phyloP scores from a whole-genome alignment of 2,113 vertebrate species.

The Ammodytes dubius region DNA sequence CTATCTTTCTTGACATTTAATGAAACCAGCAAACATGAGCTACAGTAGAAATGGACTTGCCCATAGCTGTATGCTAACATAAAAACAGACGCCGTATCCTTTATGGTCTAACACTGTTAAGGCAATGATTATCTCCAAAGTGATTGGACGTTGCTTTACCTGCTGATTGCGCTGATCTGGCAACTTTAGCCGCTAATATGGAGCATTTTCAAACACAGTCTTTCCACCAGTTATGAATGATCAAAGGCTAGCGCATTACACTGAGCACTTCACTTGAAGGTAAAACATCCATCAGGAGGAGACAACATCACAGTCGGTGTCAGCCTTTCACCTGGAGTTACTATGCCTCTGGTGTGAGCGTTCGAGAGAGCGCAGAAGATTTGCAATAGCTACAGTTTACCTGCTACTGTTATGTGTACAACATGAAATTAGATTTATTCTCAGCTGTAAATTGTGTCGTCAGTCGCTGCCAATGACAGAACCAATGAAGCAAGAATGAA shows the following conservation, averaged over 20 bases:
- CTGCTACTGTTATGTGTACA: constrained; percentile 13
- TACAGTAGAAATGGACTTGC: neutral
- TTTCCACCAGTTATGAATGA: constrained; percentile 1
- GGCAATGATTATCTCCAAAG: neutral
- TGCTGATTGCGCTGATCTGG: neutral
- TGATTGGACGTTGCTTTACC: neutral
- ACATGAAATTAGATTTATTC: constrained; percentile 11
- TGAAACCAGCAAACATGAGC: neutral
- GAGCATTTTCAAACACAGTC: neutral
- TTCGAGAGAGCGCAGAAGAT: constrained; percentile 16
- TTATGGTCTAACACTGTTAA: neutral
- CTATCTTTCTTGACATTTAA: neutral
- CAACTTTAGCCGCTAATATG: neutral
- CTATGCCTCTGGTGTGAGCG: constrained; percentile 25
- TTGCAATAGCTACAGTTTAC: constrained; percentile 21
- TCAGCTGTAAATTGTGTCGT: constrained; percentile 11
- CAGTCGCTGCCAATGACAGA: neutral
- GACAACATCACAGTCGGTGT: constrained; percentile 31
- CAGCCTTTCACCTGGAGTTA: constrained; percentile 29
- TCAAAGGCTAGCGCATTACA: constrained; percentile 3
- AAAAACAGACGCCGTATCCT: neutral
- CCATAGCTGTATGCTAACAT: neutral
- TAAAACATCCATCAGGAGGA: constrained; percentile 35
- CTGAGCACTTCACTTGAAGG: constrained; percentile 28
- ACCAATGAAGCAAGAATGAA: neutral